Evolutionary conservation across 2,888 invertebrate genomes (phyloP).

Genomic region (Biston betularia): DNA sequence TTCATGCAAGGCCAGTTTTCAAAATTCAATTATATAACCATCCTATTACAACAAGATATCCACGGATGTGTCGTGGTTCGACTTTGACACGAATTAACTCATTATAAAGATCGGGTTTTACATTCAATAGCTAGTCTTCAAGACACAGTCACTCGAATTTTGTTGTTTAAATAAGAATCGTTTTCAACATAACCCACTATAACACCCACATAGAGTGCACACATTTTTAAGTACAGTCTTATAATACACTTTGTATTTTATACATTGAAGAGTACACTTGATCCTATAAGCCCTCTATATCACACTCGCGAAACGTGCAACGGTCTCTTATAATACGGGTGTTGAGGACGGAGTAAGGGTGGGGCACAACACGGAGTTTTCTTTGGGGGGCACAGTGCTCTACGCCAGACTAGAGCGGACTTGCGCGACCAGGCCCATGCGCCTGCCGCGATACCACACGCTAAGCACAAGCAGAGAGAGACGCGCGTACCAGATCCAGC

Average conservation of each 20-base stretch:
- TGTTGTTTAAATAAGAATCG: neutral
- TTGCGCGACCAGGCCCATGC: constrained; percentile 88
- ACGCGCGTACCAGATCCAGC: constrained; percentile 78
- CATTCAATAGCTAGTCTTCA: too few species aligned
- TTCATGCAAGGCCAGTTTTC: neutral
- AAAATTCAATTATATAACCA: too few species aligned
- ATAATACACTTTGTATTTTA: constrained; percentile 4
- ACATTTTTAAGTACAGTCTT: neutral
- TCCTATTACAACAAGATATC: too few species aligned
- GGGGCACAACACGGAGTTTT: constrained; percentile 72
- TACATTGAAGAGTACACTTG: neutral
- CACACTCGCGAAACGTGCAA: constrained; percentile 78
- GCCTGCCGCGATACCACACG: constrained; percentile 91
- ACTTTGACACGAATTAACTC: too few species aligned
- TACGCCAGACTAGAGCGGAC: constrained; percentile 88
- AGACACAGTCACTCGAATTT: neutral
- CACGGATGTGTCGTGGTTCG: too few species aligned
- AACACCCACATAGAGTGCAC: neutral
- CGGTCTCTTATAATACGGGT: constrained; percentile 77
- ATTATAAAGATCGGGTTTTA: too few species aligned
- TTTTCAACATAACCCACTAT: neutral
- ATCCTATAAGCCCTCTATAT: constrained; percentile 34
- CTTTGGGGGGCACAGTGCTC: constrained; percentile 79
- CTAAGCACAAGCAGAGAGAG: constrained; percentile 61
- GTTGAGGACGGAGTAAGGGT: constrained; percentile 69